Percentiles rank a stretch among this genome's conserved stretches.
These are phyloP conservation scores for Eurystomus gularis DNA, from an alignment of 2,113 vertebrate species.

Conservation along the genomic window DNA sequence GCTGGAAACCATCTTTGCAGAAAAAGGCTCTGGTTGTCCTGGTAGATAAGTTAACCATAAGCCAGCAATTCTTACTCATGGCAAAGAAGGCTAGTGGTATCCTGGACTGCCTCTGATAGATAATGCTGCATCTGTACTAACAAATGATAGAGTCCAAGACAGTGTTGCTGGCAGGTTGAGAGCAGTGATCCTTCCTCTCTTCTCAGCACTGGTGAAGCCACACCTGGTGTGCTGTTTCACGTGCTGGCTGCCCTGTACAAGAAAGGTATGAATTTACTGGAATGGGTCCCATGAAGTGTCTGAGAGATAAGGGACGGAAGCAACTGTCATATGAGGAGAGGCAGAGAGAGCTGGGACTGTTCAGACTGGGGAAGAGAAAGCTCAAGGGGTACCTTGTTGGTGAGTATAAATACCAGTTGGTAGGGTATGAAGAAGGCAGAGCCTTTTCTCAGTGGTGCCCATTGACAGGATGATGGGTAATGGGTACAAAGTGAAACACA, in stretches of 20 bases:
- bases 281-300: neutral
- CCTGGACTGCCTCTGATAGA: neutral
- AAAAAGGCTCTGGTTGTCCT: neutral
- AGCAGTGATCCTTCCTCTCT: neutral
- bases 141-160: neutral
- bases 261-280: neutral
- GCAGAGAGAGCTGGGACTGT: neutral
- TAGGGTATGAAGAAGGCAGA: neutral
- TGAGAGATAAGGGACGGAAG: neutral
- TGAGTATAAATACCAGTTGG: too few relatives aligned
- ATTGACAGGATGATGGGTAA: neutral
- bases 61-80: neutral
- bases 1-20: neutral
- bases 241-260: neutral
- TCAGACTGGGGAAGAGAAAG: neutral
- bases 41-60: neutral
- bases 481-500: neutral
- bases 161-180: rapidly evolving
- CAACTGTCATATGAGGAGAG: neutral
- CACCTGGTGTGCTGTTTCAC: neutral
- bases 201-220: neutral
- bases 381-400: neutral
- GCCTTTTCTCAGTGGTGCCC: neutral
- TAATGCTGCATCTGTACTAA: too few relatives aligned
- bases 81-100: neutral